These are phyloP conservation scores for Siderastrea siderea DNA, from an alignment of 92 coral and sea anemone species.

Conservation along the genomic window DNA sequence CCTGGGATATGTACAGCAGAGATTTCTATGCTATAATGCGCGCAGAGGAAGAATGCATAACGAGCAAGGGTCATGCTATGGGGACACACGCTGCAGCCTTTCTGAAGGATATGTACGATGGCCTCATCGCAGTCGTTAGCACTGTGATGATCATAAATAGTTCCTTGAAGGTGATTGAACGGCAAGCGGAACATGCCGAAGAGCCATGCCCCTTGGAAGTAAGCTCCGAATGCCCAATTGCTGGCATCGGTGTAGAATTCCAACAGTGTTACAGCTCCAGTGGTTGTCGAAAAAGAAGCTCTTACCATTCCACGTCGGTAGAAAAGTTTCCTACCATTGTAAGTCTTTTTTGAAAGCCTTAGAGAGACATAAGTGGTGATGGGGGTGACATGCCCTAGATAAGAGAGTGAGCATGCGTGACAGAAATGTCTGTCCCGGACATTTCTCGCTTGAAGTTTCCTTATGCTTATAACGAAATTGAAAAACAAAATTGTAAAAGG, in stretches of 20 bases:
- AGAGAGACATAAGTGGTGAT: not conserved
- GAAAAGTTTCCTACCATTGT: not conserved
- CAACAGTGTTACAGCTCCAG: not conserved
- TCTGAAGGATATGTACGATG: not conserved
- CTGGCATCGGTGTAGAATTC: not conserved
- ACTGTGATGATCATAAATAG: not conserved
- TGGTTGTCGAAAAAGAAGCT: not conserved
- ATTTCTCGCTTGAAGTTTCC: not conserved
- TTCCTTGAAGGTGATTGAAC: not conserved
- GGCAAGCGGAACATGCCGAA: not conserved
- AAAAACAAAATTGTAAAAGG: too few relatives aligned
- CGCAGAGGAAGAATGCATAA: not conserved
- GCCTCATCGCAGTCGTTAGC: not conserved
- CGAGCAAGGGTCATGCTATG: not conserved
- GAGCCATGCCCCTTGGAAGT: not conserved
- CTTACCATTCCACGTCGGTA: not conserved
- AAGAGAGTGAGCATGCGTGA: not conserved
- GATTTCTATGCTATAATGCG: not conserved
- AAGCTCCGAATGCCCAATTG: not conserved
- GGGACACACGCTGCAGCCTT: not conserved
- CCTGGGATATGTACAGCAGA: not conserved
- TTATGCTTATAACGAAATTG: not conserved
- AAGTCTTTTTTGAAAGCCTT: not conserved
- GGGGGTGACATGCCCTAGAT: not conserved
- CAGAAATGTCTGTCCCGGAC: not conserved